Evolutionary conservation across 1,140 invertebrate genomes (phyloP).

Genomic region (Bursaphelenchus mucronatus): DNA sequence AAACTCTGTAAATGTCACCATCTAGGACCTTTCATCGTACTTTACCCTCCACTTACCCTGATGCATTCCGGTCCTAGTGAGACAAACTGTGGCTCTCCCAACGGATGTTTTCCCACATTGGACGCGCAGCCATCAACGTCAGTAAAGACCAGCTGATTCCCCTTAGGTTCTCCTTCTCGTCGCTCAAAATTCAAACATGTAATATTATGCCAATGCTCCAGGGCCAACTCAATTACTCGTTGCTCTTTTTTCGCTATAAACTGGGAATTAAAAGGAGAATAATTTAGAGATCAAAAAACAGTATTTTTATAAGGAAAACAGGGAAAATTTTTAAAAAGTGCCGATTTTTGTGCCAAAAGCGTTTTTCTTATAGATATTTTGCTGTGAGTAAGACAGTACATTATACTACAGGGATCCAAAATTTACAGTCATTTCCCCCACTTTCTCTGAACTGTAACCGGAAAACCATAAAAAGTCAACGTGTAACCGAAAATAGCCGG

Average conservation of each 20-base stretch:
- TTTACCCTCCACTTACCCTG: slow-evolving; percentile 32
- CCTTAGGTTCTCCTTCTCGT: slow-evolving; percentile 52
- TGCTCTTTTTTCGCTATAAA: slow-evolving; percentile 56
- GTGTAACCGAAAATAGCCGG: no score
- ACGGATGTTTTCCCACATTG: slow-evolving; percentile 54
- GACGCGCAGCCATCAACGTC: slow-evolving; percentile 60
- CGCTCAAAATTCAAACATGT: slow-evolving; percentile 59
- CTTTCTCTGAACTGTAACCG: no score
- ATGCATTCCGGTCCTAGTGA: slow-evolving; percentile 60
- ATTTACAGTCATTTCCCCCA: no score
- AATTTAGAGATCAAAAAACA: neutral
- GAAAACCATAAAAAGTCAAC: no score
- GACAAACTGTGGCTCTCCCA: slow-evolving; percentile 60
- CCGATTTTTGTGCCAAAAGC: neutral
- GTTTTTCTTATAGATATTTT: neutral
- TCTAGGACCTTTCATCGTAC: no score
- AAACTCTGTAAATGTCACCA: no score
- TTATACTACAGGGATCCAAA: neutral
- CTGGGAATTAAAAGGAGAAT: neutral
- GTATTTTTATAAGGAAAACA: slow-evolving; percentile 6
- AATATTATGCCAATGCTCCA: slow-evolving; percentile 61
- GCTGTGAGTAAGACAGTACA: neutral
- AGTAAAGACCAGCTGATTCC: slow-evolving; percentile 59
- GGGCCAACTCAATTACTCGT: slow-evolving; percentile 57
- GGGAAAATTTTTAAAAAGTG: slow-evolving; percentile 4